Percentiles rank a stretch among this genome's conserved stretches.
These are phyloP conservation scores for Luidia sarsii DNA, from an alignment of 53 echinoderm and acorn worm species.

Conservation along the genomic window DNA sequence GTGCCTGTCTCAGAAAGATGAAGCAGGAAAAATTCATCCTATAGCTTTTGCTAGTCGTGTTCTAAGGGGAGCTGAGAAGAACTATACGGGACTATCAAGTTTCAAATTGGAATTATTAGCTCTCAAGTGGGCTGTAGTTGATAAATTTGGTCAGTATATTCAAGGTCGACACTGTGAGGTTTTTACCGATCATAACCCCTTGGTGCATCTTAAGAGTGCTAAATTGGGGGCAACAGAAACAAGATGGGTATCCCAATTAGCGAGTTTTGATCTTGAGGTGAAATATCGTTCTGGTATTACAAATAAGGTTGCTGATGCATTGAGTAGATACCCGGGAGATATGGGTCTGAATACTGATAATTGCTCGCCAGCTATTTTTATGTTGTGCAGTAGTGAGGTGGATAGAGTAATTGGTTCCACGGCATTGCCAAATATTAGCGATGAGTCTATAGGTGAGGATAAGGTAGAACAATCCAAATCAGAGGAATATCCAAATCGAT, in stretches of 20 bases:
- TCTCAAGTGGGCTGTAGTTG: conserved; percentile 50
- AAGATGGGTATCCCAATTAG: conserved; percentile 57
- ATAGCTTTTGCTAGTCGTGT: conserved; percentile 1
- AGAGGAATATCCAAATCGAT: too few relatives aligned
- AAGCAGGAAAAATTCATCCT: not conserved
- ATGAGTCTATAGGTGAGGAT: too few relatives aligned
- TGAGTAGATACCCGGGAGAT: too few relatives aligned
- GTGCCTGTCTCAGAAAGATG: not conserved
- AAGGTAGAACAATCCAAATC: too few relatives aligned
- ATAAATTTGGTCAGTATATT: conserved; percentile 55
- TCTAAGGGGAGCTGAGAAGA: not conserved
- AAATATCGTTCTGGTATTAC: conserved; percentile 51
- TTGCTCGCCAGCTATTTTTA: too few relatives aligned
- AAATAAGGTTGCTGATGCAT: conserved; percentile 36
- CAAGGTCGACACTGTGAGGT: conserved; percentile 37
- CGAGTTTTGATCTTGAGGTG: conserved; percentile 49
- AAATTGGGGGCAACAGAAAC: conserved; percentile 56
- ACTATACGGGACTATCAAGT: too few relatives aligned
- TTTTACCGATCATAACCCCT: conserved; percentile 57
- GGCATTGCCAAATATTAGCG: too few relatives aligned
- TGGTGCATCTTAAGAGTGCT: conserved; percentile 45
- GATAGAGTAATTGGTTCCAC: too few relatives aligned
- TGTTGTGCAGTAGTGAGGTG: too few relatives aligned
- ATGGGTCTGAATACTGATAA: too few relatives aligned
- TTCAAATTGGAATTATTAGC: conserved; percentile 62